Base-by-base conservation (phyloP, 2,113 vertebrate genomes). In the Silurus glanis region DNA sequence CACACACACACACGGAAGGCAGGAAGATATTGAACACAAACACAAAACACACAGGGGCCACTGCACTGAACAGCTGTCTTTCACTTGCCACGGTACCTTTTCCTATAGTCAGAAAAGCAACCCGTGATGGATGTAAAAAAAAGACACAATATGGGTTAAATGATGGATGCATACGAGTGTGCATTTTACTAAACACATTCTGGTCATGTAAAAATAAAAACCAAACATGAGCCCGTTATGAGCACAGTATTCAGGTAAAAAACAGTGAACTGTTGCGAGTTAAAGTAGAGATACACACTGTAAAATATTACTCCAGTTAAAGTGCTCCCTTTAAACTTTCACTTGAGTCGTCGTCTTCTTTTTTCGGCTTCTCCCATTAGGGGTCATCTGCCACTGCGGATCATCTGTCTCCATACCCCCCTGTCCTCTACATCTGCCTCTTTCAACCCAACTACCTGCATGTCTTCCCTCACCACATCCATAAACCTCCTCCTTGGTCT, bases 51-150 rank as follows among this genome's bases (percentile, higher is more conserved):
- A 85, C 71, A 71, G 51, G 82, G 81, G 81, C 71, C 49, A 74
- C 83, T 66, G 62, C 83, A 85, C 59, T 87, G 51, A 55, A 79
- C 83, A 61, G 49, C 17, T 37, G 0, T 47, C 25, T 72, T 76
- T 64, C 62, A 58, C 59, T 59, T 37, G 45, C 37, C 58, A 62
- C 83, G 75, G 56, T 90, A 90, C 87, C 89, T 91, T 85, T 89
- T 84, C 89, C 89, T 90, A 87, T 25, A 49, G 78, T 72, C 82
- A 87, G 87, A 75, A 61, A 85, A 69, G 79, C 55, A 85, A 83
- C 58, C n/a, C 49, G 49, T 64, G 81, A 75, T 17, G 78, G 84
- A 45, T 23, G n/a, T n/a, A n/a, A 87, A 51, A 53, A 83, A 25
- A 83, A 59, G 55, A 74, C 9, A 80, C 86, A 76, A 85, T 28